Conservation (phyloP, 2,797 vertebrate genomes). For the Chelidonichthys spinosus region DNA sequence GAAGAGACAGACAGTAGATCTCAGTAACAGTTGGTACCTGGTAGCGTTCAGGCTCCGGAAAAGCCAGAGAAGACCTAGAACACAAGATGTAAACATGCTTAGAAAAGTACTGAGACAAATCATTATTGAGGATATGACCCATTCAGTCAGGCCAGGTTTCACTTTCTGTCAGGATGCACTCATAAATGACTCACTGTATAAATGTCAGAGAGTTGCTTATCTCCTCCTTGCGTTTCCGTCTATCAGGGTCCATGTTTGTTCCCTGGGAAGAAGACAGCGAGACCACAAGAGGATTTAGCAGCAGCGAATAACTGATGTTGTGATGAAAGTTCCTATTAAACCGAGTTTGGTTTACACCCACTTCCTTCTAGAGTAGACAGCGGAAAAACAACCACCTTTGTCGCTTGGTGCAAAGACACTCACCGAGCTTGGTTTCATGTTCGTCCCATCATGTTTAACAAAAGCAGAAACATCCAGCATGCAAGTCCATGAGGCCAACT, state of each 20-base stretch:
- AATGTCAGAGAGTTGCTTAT: constrained; percentile 92
- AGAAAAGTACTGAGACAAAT: background rate
- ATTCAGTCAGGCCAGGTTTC: constrained; percentile 19
- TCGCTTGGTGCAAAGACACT: background rate
- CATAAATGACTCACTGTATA: constrained; percentile 88
- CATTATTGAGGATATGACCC: background rate
- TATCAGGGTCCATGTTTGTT: constrained; percentile 82
- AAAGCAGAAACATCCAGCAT: background rate
- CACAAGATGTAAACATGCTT: constrained; percentile 23
- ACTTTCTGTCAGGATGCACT: constrained; percentile 1
- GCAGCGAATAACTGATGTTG: background rate
- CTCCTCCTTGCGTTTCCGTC: constrained; percentile 90
- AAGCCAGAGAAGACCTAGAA: constrained; percentile 91
- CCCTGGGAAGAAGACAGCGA: constrained; percentile 32
- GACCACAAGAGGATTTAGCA: background rate
- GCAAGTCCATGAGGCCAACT: constrained; percentile 18
- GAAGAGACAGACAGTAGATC: constrained; percentile 9
- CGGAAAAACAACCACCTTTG: background rate
- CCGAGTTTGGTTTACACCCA: background rate
- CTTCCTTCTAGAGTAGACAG: background rate
- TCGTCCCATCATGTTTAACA: too few relatives aligned
- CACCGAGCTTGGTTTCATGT: background rate
- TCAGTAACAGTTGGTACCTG: constrained; percentile 84
- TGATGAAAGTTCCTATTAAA: background rate
- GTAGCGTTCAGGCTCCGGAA: constrained; percentile 89